Percentiles rank a stretch among this genome's conserved stretches.
These are phyloP conservation scores for Serinus canaria DNA, from an alignment of 2,113 vertebrate species.

Conservation along the genomic window DNA sequence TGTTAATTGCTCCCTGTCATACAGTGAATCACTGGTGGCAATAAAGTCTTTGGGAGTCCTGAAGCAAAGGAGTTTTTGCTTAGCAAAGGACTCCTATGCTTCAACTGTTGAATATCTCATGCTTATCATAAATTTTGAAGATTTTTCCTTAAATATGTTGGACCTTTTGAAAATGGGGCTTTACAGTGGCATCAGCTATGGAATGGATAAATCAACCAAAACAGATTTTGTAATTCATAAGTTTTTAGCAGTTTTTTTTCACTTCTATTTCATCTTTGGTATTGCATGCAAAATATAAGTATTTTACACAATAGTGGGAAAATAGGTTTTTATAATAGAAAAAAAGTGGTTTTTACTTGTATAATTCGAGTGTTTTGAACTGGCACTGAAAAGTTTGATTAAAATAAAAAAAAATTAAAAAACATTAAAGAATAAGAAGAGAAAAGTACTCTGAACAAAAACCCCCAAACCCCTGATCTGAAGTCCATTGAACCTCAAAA, in stretches of 20 bases:
- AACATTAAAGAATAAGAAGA: accelerated
- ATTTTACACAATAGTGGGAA: neutral
- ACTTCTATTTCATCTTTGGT: neutral
- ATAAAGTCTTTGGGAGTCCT: neutral
- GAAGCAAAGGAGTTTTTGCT: neutral
- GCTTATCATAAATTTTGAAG: neutral
- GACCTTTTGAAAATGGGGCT: neutral
- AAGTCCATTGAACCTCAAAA: neutral
- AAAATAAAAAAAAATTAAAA: neutral
- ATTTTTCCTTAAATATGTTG: neutral
- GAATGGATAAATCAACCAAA: neutral
- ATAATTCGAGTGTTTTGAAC: neutral
- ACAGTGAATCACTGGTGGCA: neutral
- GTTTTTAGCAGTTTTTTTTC: neutral
- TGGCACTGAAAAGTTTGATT: neutral
- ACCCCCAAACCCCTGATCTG: neutral
- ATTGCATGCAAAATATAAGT: neutral
- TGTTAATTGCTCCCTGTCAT: neutral
- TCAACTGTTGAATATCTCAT: neutral
- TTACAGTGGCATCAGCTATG: neutral
- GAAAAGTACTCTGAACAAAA: neutral
- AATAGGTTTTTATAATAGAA: neutral
- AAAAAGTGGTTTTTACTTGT: neutral
- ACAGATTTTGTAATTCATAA: neutral
- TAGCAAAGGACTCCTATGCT: neutral